Conservation (phyloP, 2,113 vertebrate genomes). For the Sinocyclocheilus rhinocerous region DNA sequence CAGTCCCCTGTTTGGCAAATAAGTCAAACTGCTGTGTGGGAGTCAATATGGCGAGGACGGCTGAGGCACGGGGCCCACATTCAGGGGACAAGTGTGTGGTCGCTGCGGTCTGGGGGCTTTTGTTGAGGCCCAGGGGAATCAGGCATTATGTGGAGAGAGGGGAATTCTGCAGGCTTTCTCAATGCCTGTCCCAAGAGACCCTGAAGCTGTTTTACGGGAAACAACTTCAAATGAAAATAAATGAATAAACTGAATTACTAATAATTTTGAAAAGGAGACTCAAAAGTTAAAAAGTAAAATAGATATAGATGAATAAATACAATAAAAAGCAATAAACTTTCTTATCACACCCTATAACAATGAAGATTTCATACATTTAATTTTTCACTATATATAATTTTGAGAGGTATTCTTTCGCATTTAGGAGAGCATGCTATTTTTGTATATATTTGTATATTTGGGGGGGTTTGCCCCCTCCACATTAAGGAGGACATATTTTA, state of each 20-base stretch:
- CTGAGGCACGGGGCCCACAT: conserved; percentile 25
- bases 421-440: not conserved
- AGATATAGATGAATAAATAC: not conserved
- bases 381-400: not conserved
- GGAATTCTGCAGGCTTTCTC: conserved; percentile 23
- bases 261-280: not conserved
- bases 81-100: conserved; percentile 47
- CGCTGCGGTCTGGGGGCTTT: conserved; percentile 35
- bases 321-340: not conserved
- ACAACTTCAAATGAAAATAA: not conserved
- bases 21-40: conserved; percentile 36
- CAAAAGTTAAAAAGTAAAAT: not conserved
- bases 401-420: not conserved
- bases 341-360: not conserved
- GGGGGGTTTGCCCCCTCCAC: too few relatives aligned
- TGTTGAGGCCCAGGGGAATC: conserved; percentile 36
- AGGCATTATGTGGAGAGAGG: conserved; percentile 41
- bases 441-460: too few relatives aligned
- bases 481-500: too few relatives aligned
- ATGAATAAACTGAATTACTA: not conserved
- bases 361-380: not conserved
- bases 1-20: conserved; percentile 17
- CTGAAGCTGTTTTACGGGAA: not conserved
- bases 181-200: not conserved
- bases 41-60: not conserved